phyloP scores from a whole-genome alignment of 64 coral and sea anemone genomes.

The Acropora yongei region DNA sequence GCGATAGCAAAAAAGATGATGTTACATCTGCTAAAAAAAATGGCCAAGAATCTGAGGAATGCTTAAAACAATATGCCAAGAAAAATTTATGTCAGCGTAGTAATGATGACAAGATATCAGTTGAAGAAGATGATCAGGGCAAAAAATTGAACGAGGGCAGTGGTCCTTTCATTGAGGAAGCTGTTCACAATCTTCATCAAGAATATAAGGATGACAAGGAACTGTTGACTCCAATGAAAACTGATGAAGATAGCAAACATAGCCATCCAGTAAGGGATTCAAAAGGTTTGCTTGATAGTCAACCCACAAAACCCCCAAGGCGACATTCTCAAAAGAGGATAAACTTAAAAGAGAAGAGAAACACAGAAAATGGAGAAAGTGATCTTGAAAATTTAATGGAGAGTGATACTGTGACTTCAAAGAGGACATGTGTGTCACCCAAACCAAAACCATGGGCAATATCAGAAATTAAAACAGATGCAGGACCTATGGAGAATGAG shows the following conservation, averaged over 20 bases:
- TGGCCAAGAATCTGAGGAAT: background rate
- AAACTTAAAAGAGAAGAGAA: conserved; percentile 9
- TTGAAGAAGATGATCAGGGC: background rate
- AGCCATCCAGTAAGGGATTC: background rate
- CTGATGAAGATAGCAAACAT: background rate
- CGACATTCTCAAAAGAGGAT: conserved; percentile 12
- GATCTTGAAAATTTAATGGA: conserved; percentile 7
- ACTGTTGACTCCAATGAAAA: conserved; percentile 35
- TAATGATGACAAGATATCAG: background rate
- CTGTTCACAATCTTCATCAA: background rate
- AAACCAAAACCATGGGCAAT: background rate
- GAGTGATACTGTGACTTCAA: conserved; percentile 51
- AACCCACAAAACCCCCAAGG: conserved; percentile 50
- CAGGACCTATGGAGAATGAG: background rate
- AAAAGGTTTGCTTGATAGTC: background rate
- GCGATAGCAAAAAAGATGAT: background rate
- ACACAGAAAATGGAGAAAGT: background rate
- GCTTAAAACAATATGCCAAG: background rate
- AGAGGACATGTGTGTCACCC: conserved; percentile 39
- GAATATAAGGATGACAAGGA: conserved; percentile 46
- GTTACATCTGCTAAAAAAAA: background rate
- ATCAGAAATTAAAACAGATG: background rate
- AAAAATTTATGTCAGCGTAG: background rate
- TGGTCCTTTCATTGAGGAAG: background rate
- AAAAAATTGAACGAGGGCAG: background rate